phyloP scores from a whole-genome alignment of 1,140 invertebrate species.

The Scaptomyza pallida region DNA sequence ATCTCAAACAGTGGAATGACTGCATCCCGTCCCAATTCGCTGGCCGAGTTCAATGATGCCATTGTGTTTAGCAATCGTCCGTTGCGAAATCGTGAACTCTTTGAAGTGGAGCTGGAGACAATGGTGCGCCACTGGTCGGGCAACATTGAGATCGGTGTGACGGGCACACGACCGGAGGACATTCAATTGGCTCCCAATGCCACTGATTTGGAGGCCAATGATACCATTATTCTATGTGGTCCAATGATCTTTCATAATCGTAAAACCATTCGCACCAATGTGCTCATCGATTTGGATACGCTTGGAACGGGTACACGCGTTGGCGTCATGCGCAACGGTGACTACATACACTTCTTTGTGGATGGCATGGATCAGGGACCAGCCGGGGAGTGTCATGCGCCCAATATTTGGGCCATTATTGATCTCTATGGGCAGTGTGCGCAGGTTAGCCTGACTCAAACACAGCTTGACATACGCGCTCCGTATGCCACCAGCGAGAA shows the following conservation, averaged over 20 bases:
- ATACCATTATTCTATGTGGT: conserved; percentile 96
- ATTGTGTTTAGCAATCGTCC: conserved; percentile 96
- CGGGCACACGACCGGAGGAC: conserved; percentile 93
- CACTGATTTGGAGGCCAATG: conserved; percentile 93
- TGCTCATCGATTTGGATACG: conserved; percentile 92
- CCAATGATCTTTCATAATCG: conserved; percentile 93
- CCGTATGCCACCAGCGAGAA: conserved; percentile 84
- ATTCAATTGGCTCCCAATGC: conserved; percentile 94
- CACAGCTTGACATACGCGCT: conserved; percentile 76
- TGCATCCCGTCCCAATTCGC: conserved; percentile 92
- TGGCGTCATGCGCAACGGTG: conserved; percentile 94
- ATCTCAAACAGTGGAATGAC: conserved; percentile 94
- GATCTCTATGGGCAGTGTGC: conserved; percentile 97
- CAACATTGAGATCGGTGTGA: conserved; percentile 94
- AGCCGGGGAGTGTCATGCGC: conserved; percentile 92
- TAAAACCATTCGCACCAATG: conserved; percentile 91
- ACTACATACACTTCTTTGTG: conserved; percentile 95
- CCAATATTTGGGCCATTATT: conserved; percentile 95
- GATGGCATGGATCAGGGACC: conserved; percentile 95
- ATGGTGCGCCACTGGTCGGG: conserved; percentile 97
- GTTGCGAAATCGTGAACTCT: conserved; percentile 94
- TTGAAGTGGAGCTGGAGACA: conserved; percentile 95
- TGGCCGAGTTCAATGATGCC: conserved; percentile 97
- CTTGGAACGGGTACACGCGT: conserved; percentile 90
- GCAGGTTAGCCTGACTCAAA: conserved; percentile 88